Base-by-base conservation (phyloP, 2,113 vertebrate species). In the Desmodus rotundus region DNA sequence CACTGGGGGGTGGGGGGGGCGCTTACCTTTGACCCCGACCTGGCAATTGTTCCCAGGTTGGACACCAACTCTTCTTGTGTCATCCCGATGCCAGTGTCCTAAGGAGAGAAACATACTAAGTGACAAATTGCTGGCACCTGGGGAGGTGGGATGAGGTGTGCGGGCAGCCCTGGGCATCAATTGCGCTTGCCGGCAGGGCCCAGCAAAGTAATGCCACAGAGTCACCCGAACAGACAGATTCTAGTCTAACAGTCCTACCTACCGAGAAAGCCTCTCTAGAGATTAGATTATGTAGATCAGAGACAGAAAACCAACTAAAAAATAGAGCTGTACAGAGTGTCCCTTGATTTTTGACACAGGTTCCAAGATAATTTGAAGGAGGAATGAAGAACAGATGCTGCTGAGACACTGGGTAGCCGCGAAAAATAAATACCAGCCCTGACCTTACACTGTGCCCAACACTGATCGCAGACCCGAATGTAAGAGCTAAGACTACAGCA, bases 81-180 rank as follows among this genome's bases (percentile, higher is more conserved):
- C 99, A 99, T 99, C 65, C 99, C 99, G 10, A 99, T 98, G 80
- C 99, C 99, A 0, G 99, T 99, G 96, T 99, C 99, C 99, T 99
- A 95, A 97, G 83, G 95, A 98, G 4, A 97, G 31, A 97, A 26
- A 33, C 67, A 28, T 0, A 7, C n/a, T 87, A 20, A 88, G 67
- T 10, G 4, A 28, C 7, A 43, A 33, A 28, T 38, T 0, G 22
- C 3, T 1, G 15, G 41, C 20, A 38, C 10, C 16, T 19, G 20
- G 14, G 28, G 16, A 47, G 36, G 9, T 12, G 9, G 36, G 72
- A 36, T 5, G 7, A 83, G 41, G 3, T 20, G 31, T 6, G 7
- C 0, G 0, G 63, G 67, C 52, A 67, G 24, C 15, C 38, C 31
- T 4, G 17, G 72, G 33, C 17, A 43, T 54, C 28, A 10, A 0